phyloP scores from a whole-genome alignment of 2,797 vertebrate genomes.

The Meriones psammophilus region DNA sequence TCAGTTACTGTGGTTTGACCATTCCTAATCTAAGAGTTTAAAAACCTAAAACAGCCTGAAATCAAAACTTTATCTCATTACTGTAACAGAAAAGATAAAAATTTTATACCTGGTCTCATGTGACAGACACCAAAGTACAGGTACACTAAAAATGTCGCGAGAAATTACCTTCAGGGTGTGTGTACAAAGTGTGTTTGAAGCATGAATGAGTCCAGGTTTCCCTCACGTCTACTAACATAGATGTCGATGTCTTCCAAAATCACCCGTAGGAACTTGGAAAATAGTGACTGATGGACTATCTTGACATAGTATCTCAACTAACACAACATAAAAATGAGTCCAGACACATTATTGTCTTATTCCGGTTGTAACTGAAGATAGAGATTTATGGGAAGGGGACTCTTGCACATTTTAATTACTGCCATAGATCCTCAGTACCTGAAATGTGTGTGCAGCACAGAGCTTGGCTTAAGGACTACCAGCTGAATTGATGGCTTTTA shows the following conservation, averaged over 20 bases:
- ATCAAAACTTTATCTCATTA: background rate
- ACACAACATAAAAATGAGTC: background rate
- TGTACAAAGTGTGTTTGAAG: background rate
- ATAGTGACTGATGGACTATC: background rate
- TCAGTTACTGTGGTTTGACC: background rate
- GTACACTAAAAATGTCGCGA: background rate
- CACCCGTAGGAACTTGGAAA: background rate
- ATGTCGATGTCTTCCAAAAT: background rate
- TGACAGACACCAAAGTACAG: background rate
- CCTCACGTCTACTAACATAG: background rate
- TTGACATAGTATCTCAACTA: background rate
- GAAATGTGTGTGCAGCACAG: background rate
- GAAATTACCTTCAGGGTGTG: background rate
- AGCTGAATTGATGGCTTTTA: background rate
- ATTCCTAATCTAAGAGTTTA: background rate
- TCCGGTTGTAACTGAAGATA: background rate
- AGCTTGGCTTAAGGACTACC: background rate
- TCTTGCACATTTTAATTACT: background rate
- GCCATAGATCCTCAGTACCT: background rate
- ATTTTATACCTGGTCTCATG: background rate
- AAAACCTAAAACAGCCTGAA: background rate
- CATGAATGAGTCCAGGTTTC: background rate
- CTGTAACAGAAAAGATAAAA: background rate
- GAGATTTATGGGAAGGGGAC: background rate
- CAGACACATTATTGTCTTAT: background rate